Evolutionary conservation across 37 sponge, comb jelly and placozoan genomes (phyloP), one percentile per base, ranked within the genome.

Genomic region (Crambe crambe): DNA sequence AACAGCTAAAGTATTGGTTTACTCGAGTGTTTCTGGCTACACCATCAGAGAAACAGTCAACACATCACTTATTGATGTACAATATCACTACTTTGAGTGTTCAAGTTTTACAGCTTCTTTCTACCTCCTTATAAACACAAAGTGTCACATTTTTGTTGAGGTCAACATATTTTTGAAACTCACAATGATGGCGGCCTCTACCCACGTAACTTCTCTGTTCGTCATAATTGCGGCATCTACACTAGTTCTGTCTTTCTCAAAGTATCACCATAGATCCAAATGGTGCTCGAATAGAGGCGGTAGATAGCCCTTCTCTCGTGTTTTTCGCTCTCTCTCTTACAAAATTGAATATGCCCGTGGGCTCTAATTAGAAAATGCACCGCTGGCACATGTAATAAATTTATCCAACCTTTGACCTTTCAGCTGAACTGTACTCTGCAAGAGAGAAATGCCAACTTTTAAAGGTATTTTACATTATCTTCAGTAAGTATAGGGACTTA

Each of bases 131-230:
- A 12, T 47, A 47, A 47, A 47, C 51, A 47, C 12, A 12, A 47
- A 47, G 12, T 47, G 51, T 47, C 6, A 47, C 10, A n/a, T n/a
- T n/a, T n/a, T n/a, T n/a, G n/a, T 15, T 12, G 12, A 47, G 51
- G 51, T 47, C 51, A 47, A 12, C 51, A 47, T 12, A 47, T 47
- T 47, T 47, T 47, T 47, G 51, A 47, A n/a, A 73, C 74, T 73
- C 30, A 73, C 74, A n/a, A 30, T 54, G 1, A 34, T 54, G 74
- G 74, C 74, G 56, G 74, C 74, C 47, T 73, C 57, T 32, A 73
- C 12, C 74, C 74, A 73, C 22, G 74, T 42, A 38, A 73, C 26
- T 5, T 73, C 74, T 54, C 56, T 54, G 20, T 43, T 43, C 9
- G 36, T 73, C 56, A 40, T 40, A 9, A n/a, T 27, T 61, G 25